Evolutionary conservation across 1,140 invertebrate species (phyloP).

Genomic region (Goniozus legneri): DNA sequence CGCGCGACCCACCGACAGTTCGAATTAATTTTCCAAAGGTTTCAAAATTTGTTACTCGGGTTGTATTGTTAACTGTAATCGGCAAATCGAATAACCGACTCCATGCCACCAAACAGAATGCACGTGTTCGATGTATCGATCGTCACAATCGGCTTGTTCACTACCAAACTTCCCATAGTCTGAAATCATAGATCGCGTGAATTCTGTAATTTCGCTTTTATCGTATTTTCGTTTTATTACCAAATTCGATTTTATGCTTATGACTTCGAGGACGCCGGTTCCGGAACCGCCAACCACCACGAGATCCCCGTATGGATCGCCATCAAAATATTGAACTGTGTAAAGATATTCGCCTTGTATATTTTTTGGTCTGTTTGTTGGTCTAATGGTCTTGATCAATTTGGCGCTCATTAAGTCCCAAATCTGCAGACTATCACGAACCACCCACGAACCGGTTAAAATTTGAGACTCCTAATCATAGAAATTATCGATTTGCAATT

Average conservation of each 20-base stretch:
- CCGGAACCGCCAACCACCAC: constrained; percentile 36
- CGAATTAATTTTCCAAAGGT: too few relatives aligned
- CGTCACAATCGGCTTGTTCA: constrained; percentile 29
- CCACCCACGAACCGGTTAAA: constrained; percentile 41
- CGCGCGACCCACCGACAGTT: too few relatives aligned
- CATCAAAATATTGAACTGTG: constrained; percentile 34
- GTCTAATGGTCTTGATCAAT: constrained; percentile 36
- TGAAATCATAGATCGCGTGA: neutral
- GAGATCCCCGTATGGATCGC: constrained; percentile 30
- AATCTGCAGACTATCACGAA: constrained; percentile 34
- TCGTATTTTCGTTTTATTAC: too few relatives aligned
- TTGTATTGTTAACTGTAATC: constrained; percentile 18
- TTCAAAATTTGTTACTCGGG: neutral
- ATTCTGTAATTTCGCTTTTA: constrained; percentile 30
- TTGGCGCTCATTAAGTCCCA: constrained; percentile 39
- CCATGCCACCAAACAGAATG: constrained; percentile 40
- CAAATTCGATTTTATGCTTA: constrained; percentile 34
- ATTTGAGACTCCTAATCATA: constrained; percentile 26
- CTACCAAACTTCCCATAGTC: constrained; percentile 23
- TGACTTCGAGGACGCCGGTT: constrained; percentile 35
- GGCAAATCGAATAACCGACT: constrained; percentile 28
- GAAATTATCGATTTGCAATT: constrained; percentile 1
- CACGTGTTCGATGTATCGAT: constrained; percentile 29
- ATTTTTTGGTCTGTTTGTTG: constrained; percentile 29
- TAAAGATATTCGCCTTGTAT: constrained; percentile 41